Evolutionary conservation across 2,113 vertebrate genomes (phyloP).

Genomic region (Anser cygnoides): DNA sequence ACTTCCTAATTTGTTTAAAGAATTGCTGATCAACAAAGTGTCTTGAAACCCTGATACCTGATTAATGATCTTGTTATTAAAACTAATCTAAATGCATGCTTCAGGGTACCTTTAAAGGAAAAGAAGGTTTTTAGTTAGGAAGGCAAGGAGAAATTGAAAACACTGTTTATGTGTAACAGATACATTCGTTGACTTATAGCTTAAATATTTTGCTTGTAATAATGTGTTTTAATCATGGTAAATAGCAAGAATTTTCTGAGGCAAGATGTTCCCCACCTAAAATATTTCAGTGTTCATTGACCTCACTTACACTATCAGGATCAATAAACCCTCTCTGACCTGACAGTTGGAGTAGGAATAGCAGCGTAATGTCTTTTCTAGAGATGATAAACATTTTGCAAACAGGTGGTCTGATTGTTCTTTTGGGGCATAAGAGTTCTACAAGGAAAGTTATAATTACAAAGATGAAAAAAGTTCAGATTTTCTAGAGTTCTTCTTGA

Average conservation of each 20-base stretch:
- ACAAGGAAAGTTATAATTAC: not conserved
- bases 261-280: not conserved
- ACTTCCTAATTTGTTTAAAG: not conserved
- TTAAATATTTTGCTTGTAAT: constrained; percentile 50
- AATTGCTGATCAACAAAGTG: constrained; percentile 15
- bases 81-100: constrained; percentile 62
- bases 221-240: constrained; percentile 40
- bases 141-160: not conserved
- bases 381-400: constrained; percentile 14
- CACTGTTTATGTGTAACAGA: not conserved
- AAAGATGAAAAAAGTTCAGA: constrained; percentile 6
- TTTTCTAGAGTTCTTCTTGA: not conserved
- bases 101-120: constrained; percentile 31
- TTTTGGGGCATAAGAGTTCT: not conserved
- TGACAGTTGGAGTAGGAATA: not conserved
- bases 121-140: not conserved
- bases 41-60: constrained; percentile 12
- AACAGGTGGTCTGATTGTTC: not conserved
- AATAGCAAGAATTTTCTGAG: constrained; percentile 56
- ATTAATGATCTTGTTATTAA: constrained; percentile 63
- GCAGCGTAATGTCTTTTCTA: not conserved
- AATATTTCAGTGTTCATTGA: constrained; percentile 24
- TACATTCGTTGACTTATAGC: constrained; percentile 2
- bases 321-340: constrained; percentile 37
- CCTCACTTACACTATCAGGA: constrained; percentile 13